Base-by-base conservation (phyloP, 2,113 vertebrate genomes). In the Lamprologus sp. region DNA sequence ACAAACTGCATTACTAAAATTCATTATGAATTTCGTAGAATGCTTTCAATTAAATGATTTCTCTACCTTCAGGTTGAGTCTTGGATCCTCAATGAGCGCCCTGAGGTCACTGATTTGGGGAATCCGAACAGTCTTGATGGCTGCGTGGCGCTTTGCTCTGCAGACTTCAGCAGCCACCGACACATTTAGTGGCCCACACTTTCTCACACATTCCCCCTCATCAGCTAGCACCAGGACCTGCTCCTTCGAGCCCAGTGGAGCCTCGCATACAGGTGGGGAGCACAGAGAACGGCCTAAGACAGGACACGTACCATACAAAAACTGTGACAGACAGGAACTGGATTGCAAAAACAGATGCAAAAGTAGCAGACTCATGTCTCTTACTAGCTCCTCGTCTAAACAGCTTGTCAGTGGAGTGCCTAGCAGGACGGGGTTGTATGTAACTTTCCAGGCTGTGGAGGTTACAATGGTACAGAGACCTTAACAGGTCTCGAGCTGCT, bases 361-460 rank as follows among this genome's bases (percentile, higher is more conserved):
- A 15, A 51, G 31, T 58, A 26, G 14, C 28, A 49, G 31, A 47
- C 12, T 19, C 4, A 0, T 55, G 79, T 53, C 33, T 3, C 83
- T 97, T 96, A 96, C 98, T 99, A 85, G 98, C 98, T 8, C 98
- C 98, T 17, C 98, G 92, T 58, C 98, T 95, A 95, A 99, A 99
- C 56, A 99, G 91, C 88, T 97, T 95, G 93, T 98, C 97, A 0
- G 98, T 99, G 81, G 97, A 97, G 93, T 99, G 98, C 90, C 98
- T 97, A 80, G 97, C 47, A 0, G 98, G 98, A 49, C 96, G 97
- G 2, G 98, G 98, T 81, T 97, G 97, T 90, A 99, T 98, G 95
- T 99, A 99, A 91, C 97, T 97, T 94, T 99, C 98, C 90, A 99
- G 84, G 89, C 98, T 98, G 89, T 96, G 96, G 73, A 99, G 97